Base-by-base conservation (phyloP, 2,113 vertebrate species). In the Syrmaticus mikado region DNA sequence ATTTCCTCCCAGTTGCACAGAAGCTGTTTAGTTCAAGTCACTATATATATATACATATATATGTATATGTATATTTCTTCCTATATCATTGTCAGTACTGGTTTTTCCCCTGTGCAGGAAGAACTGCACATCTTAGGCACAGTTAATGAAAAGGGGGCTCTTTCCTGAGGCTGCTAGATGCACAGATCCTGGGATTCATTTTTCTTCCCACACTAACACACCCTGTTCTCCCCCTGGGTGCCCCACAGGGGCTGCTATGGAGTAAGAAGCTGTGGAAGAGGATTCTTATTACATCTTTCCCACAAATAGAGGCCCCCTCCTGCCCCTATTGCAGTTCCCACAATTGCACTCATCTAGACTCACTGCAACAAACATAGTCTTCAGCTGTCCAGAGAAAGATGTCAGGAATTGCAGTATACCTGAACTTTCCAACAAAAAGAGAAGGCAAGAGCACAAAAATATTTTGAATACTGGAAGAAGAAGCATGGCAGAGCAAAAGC, bases 221-320 rank as follows among this genome's bases (percentile, higher is more conserved):
- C 94, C 76, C 89, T 77, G 6, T 86, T 89, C 87, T 95, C 82
- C 61, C 45, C 92, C 68, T 2, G 82, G 68, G 66, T 96, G 92
- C 90, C 93, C 93, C 85, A 83, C 73, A 70, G 90, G 92, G 87
- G 85, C 68, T 85, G 68, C 73, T 91, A 14, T 96, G 93, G 93
- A 96, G 90, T 94, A 96, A 97, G 76, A 95, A n/a, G 40, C 43
- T 92, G 88, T 92, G 94, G 95, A 94, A 96, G 80, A 91, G 58
- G 93, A 72, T 87, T 96, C 85, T 73, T 87, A 43, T 94, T 92
- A 93, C 91, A 85, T 89, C 52, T 82, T 94, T 95, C 82, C 93
- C 94, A 90, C 92, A 93, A 94, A 94, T 38, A 87, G 70, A 83
- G 94, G 73, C 90, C 79, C 90, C 94, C 93, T 95, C 90, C 89